Conservation (phyloP, 1,140 invertebrate species). For the Drosophila willistoni region DNA sequence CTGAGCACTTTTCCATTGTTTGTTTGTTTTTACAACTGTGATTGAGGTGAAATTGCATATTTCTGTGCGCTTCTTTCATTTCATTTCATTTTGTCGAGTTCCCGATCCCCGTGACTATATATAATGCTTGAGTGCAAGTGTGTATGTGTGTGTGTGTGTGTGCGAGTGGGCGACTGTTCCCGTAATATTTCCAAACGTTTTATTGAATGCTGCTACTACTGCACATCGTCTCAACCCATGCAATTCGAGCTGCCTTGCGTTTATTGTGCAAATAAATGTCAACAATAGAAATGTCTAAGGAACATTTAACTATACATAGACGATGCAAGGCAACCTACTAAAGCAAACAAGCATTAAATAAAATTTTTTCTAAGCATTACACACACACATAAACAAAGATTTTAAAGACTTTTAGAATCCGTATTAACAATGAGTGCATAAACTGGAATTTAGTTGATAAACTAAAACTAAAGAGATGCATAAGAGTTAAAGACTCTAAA, state of each 20-base stretch:
- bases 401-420: background rate
- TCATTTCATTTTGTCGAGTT: slow-evolving; percentile 59
- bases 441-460: background rate
- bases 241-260: slow-evolving; percentile 45
- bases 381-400: background rate
- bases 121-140: background rate
- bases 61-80: slow-evolving; percentile 75
- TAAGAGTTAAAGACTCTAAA: background rate
- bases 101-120: slow-evolving; percentile 15
- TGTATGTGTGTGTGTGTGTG: background rate
- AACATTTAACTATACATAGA: slow-evolving; percentile 36
- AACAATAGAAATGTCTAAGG: slow-evolving; percentile 40
- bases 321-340: slow-evolving; percentile 1
- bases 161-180: slow-evolving; percentile 2
- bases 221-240: slow-evolving; percentile 35
- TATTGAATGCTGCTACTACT: slow-evolving; percentile 68
- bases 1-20: slow-evolving; percentile 61
- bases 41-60: slow-evolving; percentile 81
- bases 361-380: background rate
- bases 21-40: slow-evolving; percentile 80
- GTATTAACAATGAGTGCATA: background rate
- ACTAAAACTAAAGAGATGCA: background rate
- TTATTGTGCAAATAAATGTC: slow-evolving; percentile 69
- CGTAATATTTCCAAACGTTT: slow-evolving; percentile 75
- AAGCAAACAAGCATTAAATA: slow-evolving; percentile 8